Evolutionary conservation across 2,888 invertebrate genomes (phyloP), one percentile per base, ranked within the genome.

Genomic region (Lacanobia oleracea): DNA sequence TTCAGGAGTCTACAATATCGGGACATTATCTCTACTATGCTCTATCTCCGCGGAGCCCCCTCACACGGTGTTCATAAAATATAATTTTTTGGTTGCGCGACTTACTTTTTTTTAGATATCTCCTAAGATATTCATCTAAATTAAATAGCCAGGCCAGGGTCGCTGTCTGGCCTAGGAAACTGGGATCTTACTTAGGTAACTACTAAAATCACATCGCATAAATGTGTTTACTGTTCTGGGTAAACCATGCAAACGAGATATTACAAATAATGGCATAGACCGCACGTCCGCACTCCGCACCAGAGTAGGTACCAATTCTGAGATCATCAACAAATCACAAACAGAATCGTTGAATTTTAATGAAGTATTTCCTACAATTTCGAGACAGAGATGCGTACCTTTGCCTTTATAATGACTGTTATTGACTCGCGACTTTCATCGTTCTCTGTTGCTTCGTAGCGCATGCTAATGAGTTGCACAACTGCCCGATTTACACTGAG

Each of bases 391-490:
- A 72, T 68, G 43, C n/a, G 53, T 71, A 69, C 60, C 43, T 71
- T 53, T 66, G 71, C 48, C 67, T 71, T 75, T 63, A 64, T 79
- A 75, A 80, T 69, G 53, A 62, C 72, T 72, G 75, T 61, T 76
- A 76, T 50, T 64, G 69, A 69, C 76, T 60, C 50, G 53, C 62
- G 23, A 75, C 70, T 74, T 60, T 66, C 75, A 75, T 75, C 43
- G 75, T 54, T 64, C 75, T 54, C 72, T 54, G 79, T 82, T 67
- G 50, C 66, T 59, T 21, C 59, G 59, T 43, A 50, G 75, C 75
- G 82, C 82, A 86, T 86, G 87, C 80, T 88, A 88, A 89, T 88
- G 74, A 72, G 81, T 90, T 90, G 76, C 84, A 83, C 83, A 90
- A 91, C 78, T 82, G 87, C 82, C 84, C 88, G 86, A 88, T 84